Evolutionary conservation across 2,888 invertebrate species (phyloP).

Genomic region (Barypeithes pellucidus): DNA sequence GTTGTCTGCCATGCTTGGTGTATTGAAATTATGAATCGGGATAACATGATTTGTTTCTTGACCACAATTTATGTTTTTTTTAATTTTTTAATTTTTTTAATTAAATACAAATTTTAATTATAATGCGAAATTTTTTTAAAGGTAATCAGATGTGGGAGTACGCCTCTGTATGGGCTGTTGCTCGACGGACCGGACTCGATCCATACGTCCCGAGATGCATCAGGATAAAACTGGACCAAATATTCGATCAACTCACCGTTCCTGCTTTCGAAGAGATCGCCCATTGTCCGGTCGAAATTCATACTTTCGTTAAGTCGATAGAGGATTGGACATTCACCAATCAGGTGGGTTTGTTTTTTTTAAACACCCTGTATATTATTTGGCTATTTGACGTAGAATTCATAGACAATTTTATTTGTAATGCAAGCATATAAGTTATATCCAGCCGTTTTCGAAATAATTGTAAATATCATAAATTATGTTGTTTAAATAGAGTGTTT

Average conservation of each 20-base stretch:
- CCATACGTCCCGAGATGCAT: conserved; percentile 72
- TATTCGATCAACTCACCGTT: conserved; percentile 74
- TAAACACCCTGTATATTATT: too few species aligned
- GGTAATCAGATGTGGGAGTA: conserved; percentile 74
- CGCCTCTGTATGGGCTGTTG: conserved; percentile 72
- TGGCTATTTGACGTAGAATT: too few species aligned
- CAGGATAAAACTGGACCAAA: conserved; percentile 72
- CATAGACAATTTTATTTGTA: too few species aligned
- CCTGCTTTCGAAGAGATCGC: conserved; percentile 74
- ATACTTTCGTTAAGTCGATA: conserved; percentile 71
- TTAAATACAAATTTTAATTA: too few species aligned
- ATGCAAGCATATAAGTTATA: too few species aligned
- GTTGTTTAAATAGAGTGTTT: too few species aligned
- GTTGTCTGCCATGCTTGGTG: too few species aligned
- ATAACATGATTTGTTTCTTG: too few species aligned
- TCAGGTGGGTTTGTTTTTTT: conserved; percentile 62
- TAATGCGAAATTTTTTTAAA: conserved; percentile 8
- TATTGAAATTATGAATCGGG: too few species aligned
- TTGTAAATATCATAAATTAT: too few species aligned
- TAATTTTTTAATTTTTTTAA: too few species aligned
- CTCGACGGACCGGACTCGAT: conserved; percentile 70
- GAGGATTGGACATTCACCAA: conserved; percentile 74
- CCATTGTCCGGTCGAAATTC: conserved; percentile 72
- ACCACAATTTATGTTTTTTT: not conserved
- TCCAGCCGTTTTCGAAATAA: too few species aligned